Conservation (phyloP, 2,113 vertebrate species). For the Pachypanchax playfairii region DNA sequence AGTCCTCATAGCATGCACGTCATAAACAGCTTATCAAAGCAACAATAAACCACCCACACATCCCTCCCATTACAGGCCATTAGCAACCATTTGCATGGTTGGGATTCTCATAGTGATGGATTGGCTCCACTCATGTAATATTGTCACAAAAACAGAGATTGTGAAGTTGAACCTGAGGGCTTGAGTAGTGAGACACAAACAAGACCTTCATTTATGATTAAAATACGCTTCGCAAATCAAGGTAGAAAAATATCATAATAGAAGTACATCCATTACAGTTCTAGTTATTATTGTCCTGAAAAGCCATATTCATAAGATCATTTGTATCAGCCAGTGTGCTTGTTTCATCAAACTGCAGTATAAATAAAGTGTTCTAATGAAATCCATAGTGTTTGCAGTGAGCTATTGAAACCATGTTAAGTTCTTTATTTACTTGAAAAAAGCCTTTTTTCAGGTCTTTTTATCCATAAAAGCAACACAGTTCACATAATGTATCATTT, state of each 20-base stretch:
- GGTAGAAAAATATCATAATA: neutral
- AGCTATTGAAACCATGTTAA: conserved; percentile 5
- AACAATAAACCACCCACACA: conserved; percentile 56
- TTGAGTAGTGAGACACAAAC: neutral
- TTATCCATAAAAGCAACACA: neutral
- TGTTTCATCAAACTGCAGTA: neutral
- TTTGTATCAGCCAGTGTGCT: neutral
- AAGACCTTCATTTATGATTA: conserved; percentile 10
- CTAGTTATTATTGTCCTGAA: neutral
- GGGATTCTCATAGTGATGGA: conserved; percentile 46
- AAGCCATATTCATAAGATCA: conserved; percentile 3
- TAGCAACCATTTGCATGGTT: conserved; percentile 51
- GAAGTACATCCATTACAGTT: conserved; percentile 21
- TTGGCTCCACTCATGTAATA: conserved; percentile 4
- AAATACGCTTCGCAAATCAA: neutral
- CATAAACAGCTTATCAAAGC: conserved; percentile 61
- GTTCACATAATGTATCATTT: neutral
- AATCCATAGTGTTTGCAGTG: neutral
- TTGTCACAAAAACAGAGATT: conserved; percentile 27
- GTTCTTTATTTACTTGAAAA: conserved; percentile 14
- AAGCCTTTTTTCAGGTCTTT: conserved; percentile 13
- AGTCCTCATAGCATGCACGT: conserved; percentile 41
- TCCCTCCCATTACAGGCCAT: conserved; percentile 49
- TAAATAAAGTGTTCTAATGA: conserved; percentile 6
- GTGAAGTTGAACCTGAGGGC: conserved; percentile 15